Conservation (phyloP, 2,113 vertebrate genomes). For the Probosciger aterrimus region DNA sequence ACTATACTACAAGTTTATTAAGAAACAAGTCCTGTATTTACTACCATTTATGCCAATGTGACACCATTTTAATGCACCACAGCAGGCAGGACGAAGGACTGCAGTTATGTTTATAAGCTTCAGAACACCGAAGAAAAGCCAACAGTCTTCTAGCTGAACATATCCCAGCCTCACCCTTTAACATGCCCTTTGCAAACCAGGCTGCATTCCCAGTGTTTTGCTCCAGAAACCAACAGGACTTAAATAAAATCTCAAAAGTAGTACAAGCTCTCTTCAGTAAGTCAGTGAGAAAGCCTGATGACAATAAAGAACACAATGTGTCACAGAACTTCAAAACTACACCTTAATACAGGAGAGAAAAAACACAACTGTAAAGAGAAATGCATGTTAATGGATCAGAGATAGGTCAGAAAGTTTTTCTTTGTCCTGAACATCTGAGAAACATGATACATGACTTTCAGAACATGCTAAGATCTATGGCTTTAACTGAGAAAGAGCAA, state of each 20-base stretch:
- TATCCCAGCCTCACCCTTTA: background rate
- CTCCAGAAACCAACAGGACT: background rate
- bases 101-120: background rate
- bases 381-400: background rate
- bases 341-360: background rate
- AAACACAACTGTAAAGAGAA: background rate
- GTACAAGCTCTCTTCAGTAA: background rate
- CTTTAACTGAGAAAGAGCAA: background rate
- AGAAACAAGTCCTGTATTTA: background rate
- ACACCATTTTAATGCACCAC: background rate
- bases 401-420: background rate
- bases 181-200: background rate
- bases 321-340: background rate
- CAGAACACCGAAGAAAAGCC: background rate
- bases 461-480: background rate
- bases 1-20: background rate
- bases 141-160: background rate
- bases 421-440: background rate
- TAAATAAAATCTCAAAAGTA: background rate
- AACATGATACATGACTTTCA: background rate
- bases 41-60: background rate
- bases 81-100: background rate
- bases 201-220: background rate
- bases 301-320: background rate
- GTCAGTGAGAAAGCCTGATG: background rate